phyloP scores from a whole-genome alignment of 1,140 invertebrate species.

The Ericerus pela region DNA sequence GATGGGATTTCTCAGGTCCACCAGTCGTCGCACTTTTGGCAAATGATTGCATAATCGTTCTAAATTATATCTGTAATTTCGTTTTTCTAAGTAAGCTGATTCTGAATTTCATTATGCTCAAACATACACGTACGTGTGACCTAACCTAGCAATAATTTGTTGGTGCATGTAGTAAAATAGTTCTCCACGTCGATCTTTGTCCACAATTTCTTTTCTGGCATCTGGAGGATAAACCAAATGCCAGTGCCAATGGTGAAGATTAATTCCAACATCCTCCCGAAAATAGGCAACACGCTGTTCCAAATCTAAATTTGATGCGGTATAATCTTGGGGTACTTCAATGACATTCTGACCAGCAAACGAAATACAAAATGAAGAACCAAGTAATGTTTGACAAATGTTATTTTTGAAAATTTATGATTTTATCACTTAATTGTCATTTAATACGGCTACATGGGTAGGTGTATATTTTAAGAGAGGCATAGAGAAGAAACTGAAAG shows the following conservation, averaged over 20 bases:
- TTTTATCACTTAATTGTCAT: too few relatives aligned
- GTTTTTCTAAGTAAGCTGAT: too few relatives aligned
- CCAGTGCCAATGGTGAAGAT: slow-evolving; percentile 66
- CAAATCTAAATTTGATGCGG: slow-evolving; percentile 51
- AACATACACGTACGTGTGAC: background rate
- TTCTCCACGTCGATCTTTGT: slow-evolving; percentile 54
- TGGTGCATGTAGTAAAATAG: slow-evolving; percentile 67
- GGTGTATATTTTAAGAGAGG: too few relatives aligned
- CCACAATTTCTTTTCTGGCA: slow-evolving; percentile 35
- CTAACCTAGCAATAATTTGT: slow-evolving; percentile 45
- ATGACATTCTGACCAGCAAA: slow-evolving; percentile 42
- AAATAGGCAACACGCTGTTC: slow-evolving; percentile 60
- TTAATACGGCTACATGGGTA: too few relatives aligned
- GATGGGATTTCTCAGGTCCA: slow-evolving; percentile 46
- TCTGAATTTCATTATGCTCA: background rate
- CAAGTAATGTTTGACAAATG: too few relatives aligned
- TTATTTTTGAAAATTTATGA: too few relatives aligned
- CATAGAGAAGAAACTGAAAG: too few relatives aligned
- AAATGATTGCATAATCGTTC: slow-evolving; percentile 49
- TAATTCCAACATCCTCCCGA: slow-evolving; percentile 54
- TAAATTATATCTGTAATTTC: slow-evolving; percentile 48
- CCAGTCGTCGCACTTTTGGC: slow-evolving; percentile 38
- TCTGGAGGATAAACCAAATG: slow-evolving; percentile 33
- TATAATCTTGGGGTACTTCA: slow-evolving; percentile 52
- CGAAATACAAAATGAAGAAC: too few relatives aligned